Evolutionary conservation across 2,797 vertebrate species (phyloP), one percentile per base, ranked within the genome.

Genomic region (Anguilla obscura): DNA sequence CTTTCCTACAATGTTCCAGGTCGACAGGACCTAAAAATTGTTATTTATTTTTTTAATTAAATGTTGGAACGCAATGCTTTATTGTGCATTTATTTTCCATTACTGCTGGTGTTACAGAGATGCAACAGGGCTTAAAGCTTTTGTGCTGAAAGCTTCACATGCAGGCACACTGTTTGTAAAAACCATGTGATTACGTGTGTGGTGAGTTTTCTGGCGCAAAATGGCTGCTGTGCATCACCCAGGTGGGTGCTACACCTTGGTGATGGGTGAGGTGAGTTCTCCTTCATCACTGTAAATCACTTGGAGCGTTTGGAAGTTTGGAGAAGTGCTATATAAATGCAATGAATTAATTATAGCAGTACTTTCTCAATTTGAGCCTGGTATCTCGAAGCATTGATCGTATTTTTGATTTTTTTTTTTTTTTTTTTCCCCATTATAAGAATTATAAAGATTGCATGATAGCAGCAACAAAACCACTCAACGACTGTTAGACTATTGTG

Each of bases 1-100:
- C 69, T 84, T 84, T 83, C 48, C 56, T 82, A 33, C 33, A 45
- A 88, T 86, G 84, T 89, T 88, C 79, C 80, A 84, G 87, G 84
- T 89, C 89, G 87, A 66, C 71, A 56, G 1, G 69, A 48, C n/a
- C 21, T 60, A 48, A 24, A 82, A 18, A 36, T 60, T 87, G 58
- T 12, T 82, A 40, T 40, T 40, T 40, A 40, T 40, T 12, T 88
- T 87, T 45, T 74, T 8, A 40, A 40, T 40, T 40, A 40, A 40
- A 84, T 71, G 88, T 82, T 50, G 24, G 30, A 58, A 33, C 54
- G 48, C 21, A n/a, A 8, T 86, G 56, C 54, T 89, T 74, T 86
- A 56, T n/a, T 87, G 48, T 84, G 40, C 54, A 54, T 80, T 24
- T 84, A 86, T 66, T 84, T 36, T 40, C 58, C 33, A 48, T 85